phyloP scores from a whole-genome alignment of 2,888 invertebrate genomes.

The Nemurella pictetii region DNA sequence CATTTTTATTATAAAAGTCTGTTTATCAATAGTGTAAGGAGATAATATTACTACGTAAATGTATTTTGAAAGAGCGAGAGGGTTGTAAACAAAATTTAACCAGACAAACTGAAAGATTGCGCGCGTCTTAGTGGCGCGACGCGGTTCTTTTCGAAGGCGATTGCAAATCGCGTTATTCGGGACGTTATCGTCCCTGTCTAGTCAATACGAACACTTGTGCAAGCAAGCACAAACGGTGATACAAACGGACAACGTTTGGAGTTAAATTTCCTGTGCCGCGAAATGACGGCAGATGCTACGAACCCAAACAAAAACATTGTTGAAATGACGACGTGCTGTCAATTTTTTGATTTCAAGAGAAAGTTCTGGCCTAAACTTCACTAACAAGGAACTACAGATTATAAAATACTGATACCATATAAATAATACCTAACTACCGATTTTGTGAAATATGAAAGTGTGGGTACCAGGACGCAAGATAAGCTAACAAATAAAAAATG shows the following conservation, averaged over 20 bases:
- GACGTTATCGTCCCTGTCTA: not conserved
- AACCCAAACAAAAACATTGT: constrained; percentile 3
- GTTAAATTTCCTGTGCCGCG: no score
- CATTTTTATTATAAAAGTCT: constrained; percentile 28
- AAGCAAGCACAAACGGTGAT: constrained; percentile 1
- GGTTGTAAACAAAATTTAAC: no score
- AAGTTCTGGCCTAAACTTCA: constrained; percentile 39
- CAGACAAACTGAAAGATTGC: no score
- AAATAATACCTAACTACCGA: not conserved
- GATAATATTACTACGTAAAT: constrained; percentile 14
- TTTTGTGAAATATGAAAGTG: constrained; percentile 6
- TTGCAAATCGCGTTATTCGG: not conserved
- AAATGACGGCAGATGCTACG: not conserved
- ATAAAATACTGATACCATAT: not conserved
- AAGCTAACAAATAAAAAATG: not conserved
- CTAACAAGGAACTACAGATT: constrained; percentile 13
- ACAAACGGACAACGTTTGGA: not conserved
- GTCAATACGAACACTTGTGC: constrained; percentile 2
- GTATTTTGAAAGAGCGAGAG: not conserved
- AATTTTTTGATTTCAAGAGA: not conserved
- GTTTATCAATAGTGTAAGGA: not conserved
- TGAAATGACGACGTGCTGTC: not conserved
- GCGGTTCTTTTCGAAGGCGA: no score
- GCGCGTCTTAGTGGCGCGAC: no score
- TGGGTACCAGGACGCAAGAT: constrained; percentile 24